Percentiles rank a stretch among this genome's conserved stretches.
Evolutionary conservation across 2,888 invertebrate species (phyloP).

Genomic region (Adelphocoris suturalis): DNA sequence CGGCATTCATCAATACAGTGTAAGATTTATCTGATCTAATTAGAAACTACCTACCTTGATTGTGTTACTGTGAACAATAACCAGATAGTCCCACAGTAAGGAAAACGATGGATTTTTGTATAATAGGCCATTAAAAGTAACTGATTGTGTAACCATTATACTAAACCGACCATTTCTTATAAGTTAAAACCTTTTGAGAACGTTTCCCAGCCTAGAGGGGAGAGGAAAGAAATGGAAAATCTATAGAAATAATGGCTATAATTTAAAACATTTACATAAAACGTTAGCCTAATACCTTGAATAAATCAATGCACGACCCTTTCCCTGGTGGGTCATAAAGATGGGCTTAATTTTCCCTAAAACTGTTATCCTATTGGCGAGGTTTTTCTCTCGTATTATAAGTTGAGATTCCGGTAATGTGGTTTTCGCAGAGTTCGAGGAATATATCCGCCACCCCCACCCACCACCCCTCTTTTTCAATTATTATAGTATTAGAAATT

Average conservation of each 20-base stretch:
- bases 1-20: no score
- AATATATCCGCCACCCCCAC: no score
- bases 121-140: conserved; percentile 47
- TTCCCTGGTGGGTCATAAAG: conserved; percentile 73
- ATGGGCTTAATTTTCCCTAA: conserved; percentile 73
- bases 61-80: background rate
- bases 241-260: conserved; percentile 74
- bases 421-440: background rate
- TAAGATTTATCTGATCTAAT: background rate
- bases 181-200: conserved; percentile 52
- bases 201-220: background rate
- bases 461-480: no score
- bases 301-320: conserved; percentile 73
- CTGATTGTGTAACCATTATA: conserved; percentile 44
- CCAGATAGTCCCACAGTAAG: background rate
- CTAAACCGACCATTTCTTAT: conserved; percentile 26
- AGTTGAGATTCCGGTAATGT: conserved; percentile 30
- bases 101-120: background rate
- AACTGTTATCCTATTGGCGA: conserved; percentile 72
- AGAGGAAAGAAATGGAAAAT: conserved; percentile 72
- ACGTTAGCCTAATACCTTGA: conserved; percentile 73
- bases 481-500: no score
- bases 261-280: conserved; percentile 74
- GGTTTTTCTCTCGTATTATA: conserved; percentile 61
- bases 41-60: background rate